phyloP scores from a whole-genome alignment of 1,140 invertebrate species.

The Orchestia grillus region DNA sequence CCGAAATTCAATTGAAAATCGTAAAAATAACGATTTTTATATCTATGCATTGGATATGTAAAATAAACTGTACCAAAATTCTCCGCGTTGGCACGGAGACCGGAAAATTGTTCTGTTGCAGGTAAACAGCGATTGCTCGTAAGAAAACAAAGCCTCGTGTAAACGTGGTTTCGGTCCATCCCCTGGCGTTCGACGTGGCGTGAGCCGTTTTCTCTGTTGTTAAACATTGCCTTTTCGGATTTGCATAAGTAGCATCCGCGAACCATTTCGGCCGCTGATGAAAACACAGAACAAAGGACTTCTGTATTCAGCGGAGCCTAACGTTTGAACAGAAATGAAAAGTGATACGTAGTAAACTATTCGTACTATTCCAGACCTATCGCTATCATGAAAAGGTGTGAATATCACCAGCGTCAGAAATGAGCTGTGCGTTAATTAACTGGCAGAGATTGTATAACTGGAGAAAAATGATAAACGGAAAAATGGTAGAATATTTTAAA shows the following conservation, averaged over 20 bases:
- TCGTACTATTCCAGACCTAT: background rate
- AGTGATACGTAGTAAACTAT: background rate
- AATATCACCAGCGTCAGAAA: too few relatives aligned
- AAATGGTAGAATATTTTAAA: too few relatives aligned
- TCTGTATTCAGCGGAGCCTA: background rate
- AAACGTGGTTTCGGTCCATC: background rate
- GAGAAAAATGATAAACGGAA: too few relatives aligned
- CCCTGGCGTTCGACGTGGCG: background rate
- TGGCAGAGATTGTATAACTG: too few relatives aligned
- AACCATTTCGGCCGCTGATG: background rate
- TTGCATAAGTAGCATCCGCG: background rate
- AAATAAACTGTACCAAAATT: too few relatives aligned
- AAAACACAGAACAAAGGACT: background rate
- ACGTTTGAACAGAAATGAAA: background rate
- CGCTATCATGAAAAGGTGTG: too few relatives aligned
- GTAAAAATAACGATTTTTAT: too few relatives aligned
- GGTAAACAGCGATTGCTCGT: background rate
- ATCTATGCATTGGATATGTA: too few relatives aligned
- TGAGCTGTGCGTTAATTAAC: too few relatives aligned
- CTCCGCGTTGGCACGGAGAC: too few relatives aligned
- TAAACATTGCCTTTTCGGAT: background rate
- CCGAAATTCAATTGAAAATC: too few relatives aligned
- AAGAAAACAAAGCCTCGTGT: background rate
- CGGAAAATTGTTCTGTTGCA: background rate
- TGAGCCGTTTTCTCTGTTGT: background rate